Conservation (phyloP, 2,888 invertebrate genomes). For the Diabrotica balteata region DNA sequence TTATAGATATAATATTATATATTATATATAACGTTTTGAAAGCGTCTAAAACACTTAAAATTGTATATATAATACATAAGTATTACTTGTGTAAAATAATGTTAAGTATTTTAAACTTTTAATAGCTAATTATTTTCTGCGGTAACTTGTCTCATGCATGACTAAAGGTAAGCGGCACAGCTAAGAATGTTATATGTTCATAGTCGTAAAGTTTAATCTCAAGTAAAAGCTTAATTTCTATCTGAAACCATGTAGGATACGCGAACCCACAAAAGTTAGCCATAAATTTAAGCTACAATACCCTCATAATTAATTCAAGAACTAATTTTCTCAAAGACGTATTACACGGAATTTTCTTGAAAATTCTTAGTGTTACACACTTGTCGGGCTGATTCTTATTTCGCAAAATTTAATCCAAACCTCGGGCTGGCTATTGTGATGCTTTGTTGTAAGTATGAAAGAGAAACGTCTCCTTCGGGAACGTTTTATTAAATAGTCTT, state of each 20-base stretch:
- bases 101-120: too few relatives aligned
- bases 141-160: too few relatives aligned
- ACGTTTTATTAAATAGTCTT: slow-evolving; percentile 23
- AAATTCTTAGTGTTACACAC: slow-evolving; percentile 12
- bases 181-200: too few relatives aligned
- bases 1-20: too few relatives aligned
- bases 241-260: neutral
- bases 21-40: too few relatives aligned
- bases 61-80: too few relatives aligned
- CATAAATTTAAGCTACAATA: slow-evolving; percentile 10
- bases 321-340: slow-evolving; percentile 16
- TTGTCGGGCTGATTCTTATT: slow-evolving; percentile 18
- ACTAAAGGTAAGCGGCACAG: too few relatives aligned
- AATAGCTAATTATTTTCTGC: too few relatives aligned
- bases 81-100: too few relatives aligned
- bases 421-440: slow-evolving; percentile 15
- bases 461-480: slow-evolving; percentile 18
- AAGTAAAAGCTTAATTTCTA: too few relatives aligned
- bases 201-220: too few relatives aligned
- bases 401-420: slow-evolving; percentile 18
- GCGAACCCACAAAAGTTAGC: neutral
- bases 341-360: slow-evolving; percentile 14
- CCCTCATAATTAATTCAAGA: slow-evolving; percentile 14
- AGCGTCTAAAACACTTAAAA: too few relatives aligned
- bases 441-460: slow-evolving; percentile 24